Evolutionary conservation across 1,140 invertebrate species (phyloP).

Genomic region (Meloidogyne hapla): DNA sequence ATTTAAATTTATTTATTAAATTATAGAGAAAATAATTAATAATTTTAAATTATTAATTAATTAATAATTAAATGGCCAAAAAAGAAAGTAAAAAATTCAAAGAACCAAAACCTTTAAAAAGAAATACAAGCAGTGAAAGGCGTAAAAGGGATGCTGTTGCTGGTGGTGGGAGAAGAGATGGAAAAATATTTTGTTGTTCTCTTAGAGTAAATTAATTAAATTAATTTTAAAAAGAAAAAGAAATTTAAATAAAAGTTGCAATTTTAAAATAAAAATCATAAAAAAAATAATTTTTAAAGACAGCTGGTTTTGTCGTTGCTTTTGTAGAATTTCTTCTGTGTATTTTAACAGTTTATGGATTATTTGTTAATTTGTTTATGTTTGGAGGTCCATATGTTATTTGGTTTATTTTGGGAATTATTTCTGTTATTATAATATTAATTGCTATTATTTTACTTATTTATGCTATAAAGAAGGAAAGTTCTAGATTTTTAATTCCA

Average conservation of each 20-base stretch:
- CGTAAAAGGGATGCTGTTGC: background rate
- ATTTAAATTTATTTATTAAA: no score
- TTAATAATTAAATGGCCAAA: background rate
- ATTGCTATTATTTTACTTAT: slow-evolving; percentile 57
- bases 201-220: slow-evolving; percentile 6
- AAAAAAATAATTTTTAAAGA: slow-evolving; percentile 59
- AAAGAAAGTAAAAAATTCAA: background rate
- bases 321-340: slow-evolving; percentile 61
- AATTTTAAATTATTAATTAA: no score
- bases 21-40: no score
- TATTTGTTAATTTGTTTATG: slow-evolving; percentile 60
- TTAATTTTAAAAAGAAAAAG: background rate
- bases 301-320: slow-evolving; percentile 60
- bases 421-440: slow-evolving; percentile 59
- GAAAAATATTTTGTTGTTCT: slow-evolving; percentile 12
- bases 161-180: background rate
- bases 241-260: no score
- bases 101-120: slow-evolving; percentile 1
- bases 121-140: background rate
- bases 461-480: slow-evolving; percentile 62
- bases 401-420: slow-evolving; percentile 61
- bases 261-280: no score
- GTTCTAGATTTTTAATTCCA: slow-evolving; percentile 57
- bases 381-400: slow-evolving; percentile 59
- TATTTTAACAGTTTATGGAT: slow-evolving; percentile 58